Percentiles rank a stretch among this genome's conserved stretches.
Conservation (phyloP, 2,797 vertebrate genomes). For the Centropyge bicolor region DNA sequence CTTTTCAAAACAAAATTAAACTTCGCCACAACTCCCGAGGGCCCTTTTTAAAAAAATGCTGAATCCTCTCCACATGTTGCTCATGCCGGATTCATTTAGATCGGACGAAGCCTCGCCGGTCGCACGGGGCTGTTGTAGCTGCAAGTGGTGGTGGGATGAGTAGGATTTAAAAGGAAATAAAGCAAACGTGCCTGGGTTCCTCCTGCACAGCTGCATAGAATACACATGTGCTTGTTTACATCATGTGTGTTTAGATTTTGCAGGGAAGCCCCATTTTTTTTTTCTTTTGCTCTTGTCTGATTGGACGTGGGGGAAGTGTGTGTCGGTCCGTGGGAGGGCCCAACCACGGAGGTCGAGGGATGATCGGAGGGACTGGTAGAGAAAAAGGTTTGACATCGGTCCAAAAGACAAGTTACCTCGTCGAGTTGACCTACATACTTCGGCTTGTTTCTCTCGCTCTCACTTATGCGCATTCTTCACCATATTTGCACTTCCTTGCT, state of each 20-base stretch:
- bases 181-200: background rate
- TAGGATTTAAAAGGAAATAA: background rate
- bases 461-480: background rate
- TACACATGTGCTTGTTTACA: conserved; percentile 65
- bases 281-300: conserved; percentile 41
- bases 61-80: conserved; percentile 27
- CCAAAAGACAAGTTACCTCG: background rate
- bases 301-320: conserved; percentile 39
- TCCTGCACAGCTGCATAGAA: conserved; percentile 47
- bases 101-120: conserved; percentile 9
- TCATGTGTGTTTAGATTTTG: conserved; percentile 47
- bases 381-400: background rate
- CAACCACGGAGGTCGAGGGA: conserved; percentile 32
- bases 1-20: conserved; percentile 5
- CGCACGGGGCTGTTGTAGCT: background rate
- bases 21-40: background rate
- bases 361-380: conserved; percentile 31
- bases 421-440: conserved; percentile 5
- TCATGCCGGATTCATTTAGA: background rate
- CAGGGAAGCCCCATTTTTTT: conserved; percentile 47
- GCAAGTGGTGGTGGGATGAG: background rate
- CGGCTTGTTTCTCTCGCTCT: conserved; percentile 5
- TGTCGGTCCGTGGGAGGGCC: conserved; percentile 32
- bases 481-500: conserved; percentile 28
- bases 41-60: conserved; percentile 4